These are phyloP conservation scores for Phyllostomus discolor DNA, from an alignment of 2,113 vertebrate species.

Conservation along the genomic window DNA sequence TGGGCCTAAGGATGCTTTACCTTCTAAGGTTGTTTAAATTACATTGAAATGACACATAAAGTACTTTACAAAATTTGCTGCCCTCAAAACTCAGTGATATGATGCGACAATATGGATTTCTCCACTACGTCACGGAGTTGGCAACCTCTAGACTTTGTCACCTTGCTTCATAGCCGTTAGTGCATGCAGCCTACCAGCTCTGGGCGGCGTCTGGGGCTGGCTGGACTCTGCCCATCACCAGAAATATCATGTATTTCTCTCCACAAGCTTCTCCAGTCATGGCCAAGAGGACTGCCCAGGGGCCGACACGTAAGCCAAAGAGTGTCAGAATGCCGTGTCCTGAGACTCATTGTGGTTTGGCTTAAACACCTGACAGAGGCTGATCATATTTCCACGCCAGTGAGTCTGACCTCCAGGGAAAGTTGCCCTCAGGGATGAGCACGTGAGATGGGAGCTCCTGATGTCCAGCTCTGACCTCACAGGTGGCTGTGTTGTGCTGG, in stretches of 20 bases:
- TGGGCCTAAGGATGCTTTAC: background rate
- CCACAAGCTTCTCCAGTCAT: background rate
- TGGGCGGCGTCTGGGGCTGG: background rate
- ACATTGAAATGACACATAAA: background rate
- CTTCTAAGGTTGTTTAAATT: background rate
- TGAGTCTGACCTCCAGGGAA: background rate
- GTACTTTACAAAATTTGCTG: background rate
- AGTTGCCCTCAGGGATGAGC: background rate
- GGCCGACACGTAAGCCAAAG: background rate
- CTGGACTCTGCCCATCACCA: background rate
- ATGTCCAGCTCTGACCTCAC: fast-evolving
- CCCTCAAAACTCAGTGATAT: background rate
- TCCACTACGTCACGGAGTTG: background rate
- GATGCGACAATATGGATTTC: background rate
- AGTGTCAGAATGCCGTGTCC: background rate
- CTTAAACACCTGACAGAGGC: background rate
- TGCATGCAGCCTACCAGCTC: background rate
- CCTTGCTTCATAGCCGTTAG: background rate
- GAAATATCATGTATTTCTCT: background rate
- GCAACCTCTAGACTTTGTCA: background rate
- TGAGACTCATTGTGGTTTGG: background rate
- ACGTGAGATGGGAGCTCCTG: background rate
- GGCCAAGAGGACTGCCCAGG: background rate
- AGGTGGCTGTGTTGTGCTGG: background rate
- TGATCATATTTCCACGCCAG: background rate